Conservation (phyloP, 2,797 vertebrate genomes). For the Enteromius fasciolatus region DNA sequence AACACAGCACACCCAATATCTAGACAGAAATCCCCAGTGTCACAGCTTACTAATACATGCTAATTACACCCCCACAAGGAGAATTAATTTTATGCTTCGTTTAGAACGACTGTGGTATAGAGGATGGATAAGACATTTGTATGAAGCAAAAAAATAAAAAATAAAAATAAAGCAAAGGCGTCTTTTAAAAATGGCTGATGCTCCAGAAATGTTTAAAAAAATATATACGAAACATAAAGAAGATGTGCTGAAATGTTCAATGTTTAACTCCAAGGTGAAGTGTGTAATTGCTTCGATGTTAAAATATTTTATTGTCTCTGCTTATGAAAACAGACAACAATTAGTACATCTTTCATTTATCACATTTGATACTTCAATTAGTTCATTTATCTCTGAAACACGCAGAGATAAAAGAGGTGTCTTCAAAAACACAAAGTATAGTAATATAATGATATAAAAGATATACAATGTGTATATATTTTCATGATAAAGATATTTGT, state of each 20-base stretch:
- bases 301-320: background rate
- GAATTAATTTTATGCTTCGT: constrained; percentile 40
- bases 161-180: background rate
- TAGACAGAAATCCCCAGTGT: constrained; percentile 12
- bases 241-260: background rate
- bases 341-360: background rate
- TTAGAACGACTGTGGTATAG: constrained; percentile 13
- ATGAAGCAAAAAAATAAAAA: no score
- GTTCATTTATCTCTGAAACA: background rate
- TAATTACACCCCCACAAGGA: constrained; percentile 42
- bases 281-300: background rate
- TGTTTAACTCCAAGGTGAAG: constrained; percentile 1
- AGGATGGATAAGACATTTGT: background rate
- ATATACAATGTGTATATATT: background rate
- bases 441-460: background rate
- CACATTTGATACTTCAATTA: background rate
- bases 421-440: background rate
- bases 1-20: background rate
- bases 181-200: background rate
- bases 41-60: constrained; percentile 21
- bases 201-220: constrained; percentile 2
- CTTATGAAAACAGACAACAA: background rate
- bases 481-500: background rate
- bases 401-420: background rate
- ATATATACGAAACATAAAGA: background rate